Evolutionary conservation across 2,888 invertebrate species (phyloP).

Genomic region (Ophion obscuratus): DNA sequence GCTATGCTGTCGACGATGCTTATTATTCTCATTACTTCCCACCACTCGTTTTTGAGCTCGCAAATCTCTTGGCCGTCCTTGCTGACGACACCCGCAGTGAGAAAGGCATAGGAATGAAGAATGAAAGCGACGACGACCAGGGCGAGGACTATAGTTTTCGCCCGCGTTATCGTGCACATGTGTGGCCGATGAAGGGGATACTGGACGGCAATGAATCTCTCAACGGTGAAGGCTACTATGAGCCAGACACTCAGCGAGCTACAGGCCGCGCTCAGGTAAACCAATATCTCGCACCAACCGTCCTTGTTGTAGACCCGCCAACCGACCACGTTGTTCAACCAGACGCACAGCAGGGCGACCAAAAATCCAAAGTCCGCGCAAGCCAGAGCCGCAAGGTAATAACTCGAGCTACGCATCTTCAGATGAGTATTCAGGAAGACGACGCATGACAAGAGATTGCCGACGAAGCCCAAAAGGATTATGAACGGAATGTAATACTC

Average conservation of each 20-base stretch:
- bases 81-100: slow-evolving; percentile 83
- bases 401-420: slow-evolving; percentile 87
- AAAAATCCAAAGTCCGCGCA: slow-evolving; percentile 87
- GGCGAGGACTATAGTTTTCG: slow-evolving; percentile 85
- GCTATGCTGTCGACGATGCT: slow-evolving; percentile 87
- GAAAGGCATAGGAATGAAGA: slow-evolving; percentile 84
- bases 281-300: slow-evolving; percentile 86
- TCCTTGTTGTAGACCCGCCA: slow-evolving; percentile 85
- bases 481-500: slow-evolving; percentile 87
- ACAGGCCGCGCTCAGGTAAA: slow-evolving; percentile 86
- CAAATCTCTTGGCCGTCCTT: slow-evolving; percentile 83
- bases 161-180: slow-evolving; percentile 87
- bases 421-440: slow-evolving; percentile 87
- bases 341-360: slow-evolving; percentile 85
- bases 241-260: slow-evolving; percentile 89
- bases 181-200: slow-evolving; percentile 87
- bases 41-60: slow-evolving; percentile 85
- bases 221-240: slow-evolving; percentile 89
- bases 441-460: slow-evolving; percentile 86
- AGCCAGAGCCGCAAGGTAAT: slow-evolving; percentile 87
- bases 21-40: slow-evolving; percentile 85
- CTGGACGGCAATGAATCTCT: slow-evolving; percentile 89
- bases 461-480: slow-evolving; percentile 86
- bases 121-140: slow-evolving; percentile 84
- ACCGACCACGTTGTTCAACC: slow-evolving; percentile 85